These are phyloP conservation scores for Acropora yongei DNA, from an alignment of 64 coral and sea anemone genomes.

Conservation along the genomic window DNA sequence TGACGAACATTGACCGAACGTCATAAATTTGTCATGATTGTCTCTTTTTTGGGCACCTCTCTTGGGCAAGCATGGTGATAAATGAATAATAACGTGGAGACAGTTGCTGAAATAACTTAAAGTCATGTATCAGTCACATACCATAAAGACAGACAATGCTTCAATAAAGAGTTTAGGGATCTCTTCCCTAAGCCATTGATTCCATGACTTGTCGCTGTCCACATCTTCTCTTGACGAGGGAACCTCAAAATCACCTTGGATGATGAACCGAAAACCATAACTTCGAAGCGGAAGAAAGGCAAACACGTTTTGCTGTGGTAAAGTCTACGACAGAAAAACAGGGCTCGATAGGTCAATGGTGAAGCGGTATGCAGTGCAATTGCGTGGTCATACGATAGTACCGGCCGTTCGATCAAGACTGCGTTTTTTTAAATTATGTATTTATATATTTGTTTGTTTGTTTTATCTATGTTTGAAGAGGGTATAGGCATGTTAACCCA, in stretches of 20 bases:
- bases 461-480: too few species aligned
- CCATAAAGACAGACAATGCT: slow-evolving; percentile 88
- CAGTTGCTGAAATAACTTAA: not conserved
- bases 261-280: slow-evolving; percentile 93
- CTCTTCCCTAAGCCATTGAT: slow-evolving; percentile 88
- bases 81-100: too few species aligned
- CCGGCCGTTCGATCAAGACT: too few species aligned
- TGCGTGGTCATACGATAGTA: too few species aligned
- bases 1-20: too few species aligned
- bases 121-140: not conserved
- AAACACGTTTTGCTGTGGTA: slow-evolving; percentile 85
- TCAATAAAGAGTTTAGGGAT: slow-evolving; percentile 84
- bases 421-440: too few species aligned
- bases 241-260: slow-evolving; percentile 96
- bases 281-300: slow-evolving; percentile 88
- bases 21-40: too few species aligned
- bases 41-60: too few species aligned
- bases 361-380: too few species aligned
- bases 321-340: slow-evolving; percentile 21
- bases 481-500: too few species aligned
- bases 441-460: too few species aligned
- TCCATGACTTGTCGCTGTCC: slow-evolving; percentile 89
- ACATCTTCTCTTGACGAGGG: slow-evolving; percentile 95
- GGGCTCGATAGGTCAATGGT: not conserved
- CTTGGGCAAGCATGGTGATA: too few species aligned